These are phyloP conservation scores for Cephus pulcher DNA, from an alignment of 2,888 invertebrate genomes.

Conservation along the genomic window DNA sequence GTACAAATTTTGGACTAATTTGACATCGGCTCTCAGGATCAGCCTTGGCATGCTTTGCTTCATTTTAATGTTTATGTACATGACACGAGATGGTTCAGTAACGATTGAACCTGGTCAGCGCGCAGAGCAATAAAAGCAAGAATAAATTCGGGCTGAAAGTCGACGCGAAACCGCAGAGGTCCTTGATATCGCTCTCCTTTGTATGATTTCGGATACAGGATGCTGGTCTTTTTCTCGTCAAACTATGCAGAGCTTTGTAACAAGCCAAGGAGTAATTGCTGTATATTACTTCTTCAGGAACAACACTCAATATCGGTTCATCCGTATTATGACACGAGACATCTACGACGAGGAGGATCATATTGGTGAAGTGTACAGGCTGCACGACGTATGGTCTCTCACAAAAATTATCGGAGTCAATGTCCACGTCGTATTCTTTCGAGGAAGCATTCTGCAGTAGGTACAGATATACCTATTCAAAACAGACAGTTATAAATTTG, in stretches of 20 bases:
- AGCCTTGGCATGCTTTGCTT: background rate
- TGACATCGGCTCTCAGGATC: constrained; percentile 34
- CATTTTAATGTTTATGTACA: background rate
- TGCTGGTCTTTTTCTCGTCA: constrained; percentile 76
- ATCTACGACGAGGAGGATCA: constrained; percentile 83
- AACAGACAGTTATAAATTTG: background rate
- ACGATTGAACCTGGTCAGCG: background rate
- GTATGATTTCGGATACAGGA: constrained; percentile 83
- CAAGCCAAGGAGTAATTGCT: constrained; percentile 74
- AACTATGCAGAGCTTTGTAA: constrained; percentile 70
- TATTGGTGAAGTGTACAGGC: constrained; percentile 81
- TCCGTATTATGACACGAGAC: constrained; percentile 69
- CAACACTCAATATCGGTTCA: constrained; percentile 66
- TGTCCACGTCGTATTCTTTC: constrained; percentile 49
- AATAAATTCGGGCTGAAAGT: constrained; percentile 32
- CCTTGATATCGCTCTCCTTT: constrained; percentile 73
- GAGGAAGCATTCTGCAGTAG: constrained; percentile 54
- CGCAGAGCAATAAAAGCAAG: constrained; percentile 29
- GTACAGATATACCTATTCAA: constrained; percentile 64
- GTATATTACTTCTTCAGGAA: constrained; percentile 66
- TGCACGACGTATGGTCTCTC: constrained; percentile 78
- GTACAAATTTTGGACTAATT: constrained; percentile 28
- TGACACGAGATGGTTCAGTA: background rate
- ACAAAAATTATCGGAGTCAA: constrained; percentile 37
- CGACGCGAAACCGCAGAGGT: constrained; percentile 57